Conservation (phyloP, 2,113 vertebrate genomes). For the Phrynocephalus versicolor region DNA sequence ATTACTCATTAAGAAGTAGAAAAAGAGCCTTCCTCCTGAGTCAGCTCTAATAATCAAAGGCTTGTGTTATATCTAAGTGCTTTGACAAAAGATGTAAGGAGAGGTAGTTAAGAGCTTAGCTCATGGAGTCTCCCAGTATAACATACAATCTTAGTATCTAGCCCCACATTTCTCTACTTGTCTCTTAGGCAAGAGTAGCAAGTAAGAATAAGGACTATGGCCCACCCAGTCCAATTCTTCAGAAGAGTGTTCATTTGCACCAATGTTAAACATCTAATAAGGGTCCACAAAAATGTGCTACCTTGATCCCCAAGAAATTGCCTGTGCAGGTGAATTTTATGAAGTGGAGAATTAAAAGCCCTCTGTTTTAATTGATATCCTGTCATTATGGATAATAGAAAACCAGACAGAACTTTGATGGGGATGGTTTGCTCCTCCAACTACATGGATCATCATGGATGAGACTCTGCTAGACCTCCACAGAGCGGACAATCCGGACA, state of each 20-base stretch:
- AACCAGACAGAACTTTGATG: too few relatives aligned
- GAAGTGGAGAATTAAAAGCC: too few relatives aligned
- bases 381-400: too few relatives aligned
- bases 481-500: too few relatives aligned
- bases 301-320: too few relatives aligned
- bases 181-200: not conserved
- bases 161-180: not conserved
- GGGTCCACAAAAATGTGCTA: too few relatives aligned
- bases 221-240: not conserved
- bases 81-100: slow-evolving; percentile 24
- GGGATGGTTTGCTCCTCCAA: not conserved
- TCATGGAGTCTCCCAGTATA: not conserved
- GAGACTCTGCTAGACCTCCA: too few relatives aligned
- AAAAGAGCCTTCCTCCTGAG: not conserved
- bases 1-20: not conserved
- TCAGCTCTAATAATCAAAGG: slow-evolving; percentile 15
- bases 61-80: not conserved
- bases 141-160: not conserved
- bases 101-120: not conserved
- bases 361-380: too few relatives aligned
- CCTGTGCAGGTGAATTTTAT: too few relatives aligned
- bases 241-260: not conserved
- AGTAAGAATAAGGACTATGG: not conserved
- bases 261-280: too few relatives aligned
- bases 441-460: too few relatives aligned